phyloP scores from a whole-genome alignment of 1,140 invertebrate genomes.

The Acromyrmex heyeri region DNA sequence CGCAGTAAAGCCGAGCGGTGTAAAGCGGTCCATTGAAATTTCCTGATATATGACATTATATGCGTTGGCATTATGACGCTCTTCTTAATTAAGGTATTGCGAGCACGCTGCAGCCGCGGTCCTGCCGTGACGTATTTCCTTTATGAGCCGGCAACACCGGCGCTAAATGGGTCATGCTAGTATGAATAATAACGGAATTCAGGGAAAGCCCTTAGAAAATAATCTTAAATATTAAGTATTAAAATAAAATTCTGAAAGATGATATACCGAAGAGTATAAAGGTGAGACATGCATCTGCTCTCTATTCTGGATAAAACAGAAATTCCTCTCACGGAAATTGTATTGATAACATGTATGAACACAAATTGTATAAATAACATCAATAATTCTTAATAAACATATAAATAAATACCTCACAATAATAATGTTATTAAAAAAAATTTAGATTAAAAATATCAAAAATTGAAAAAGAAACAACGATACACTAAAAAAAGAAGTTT shows the following conservation, averaged over 20 bases:
- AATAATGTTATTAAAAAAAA: too few species aligned
- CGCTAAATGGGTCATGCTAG: conserved; percentile 52
- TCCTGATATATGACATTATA: conserved; percentile 64
- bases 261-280: not conserved
- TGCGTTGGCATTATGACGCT: conserved; percentile 60
- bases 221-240: conserved; percentile 15
- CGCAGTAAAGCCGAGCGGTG: conserved; percentile 46
- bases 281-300: not conserved
- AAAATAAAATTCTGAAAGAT: conserved; percentile 21
- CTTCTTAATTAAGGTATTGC: conserved; percentile 65
- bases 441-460: too few species aligned
- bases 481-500: too few species aligned
- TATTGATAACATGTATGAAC: too few species aligned
- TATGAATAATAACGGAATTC: conserved; percentile 44
- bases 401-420: too few species aligned
- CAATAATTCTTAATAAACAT: not conserved
- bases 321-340: not conserved
- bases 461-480: too few species aligned
- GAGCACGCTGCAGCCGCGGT: conserved; percentile 39
- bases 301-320: not conserved
- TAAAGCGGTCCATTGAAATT: conserved; percentile 65
- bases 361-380: too few species aligned
- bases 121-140: conserved; percentile 66
- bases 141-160: conserved; percentile 64
- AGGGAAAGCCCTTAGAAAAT: conserved; percentile 16